Evolutionary conservation across 2,113 vertebrate species (phyloP).

Genomic region (Madoqua kirkii): DNA sequence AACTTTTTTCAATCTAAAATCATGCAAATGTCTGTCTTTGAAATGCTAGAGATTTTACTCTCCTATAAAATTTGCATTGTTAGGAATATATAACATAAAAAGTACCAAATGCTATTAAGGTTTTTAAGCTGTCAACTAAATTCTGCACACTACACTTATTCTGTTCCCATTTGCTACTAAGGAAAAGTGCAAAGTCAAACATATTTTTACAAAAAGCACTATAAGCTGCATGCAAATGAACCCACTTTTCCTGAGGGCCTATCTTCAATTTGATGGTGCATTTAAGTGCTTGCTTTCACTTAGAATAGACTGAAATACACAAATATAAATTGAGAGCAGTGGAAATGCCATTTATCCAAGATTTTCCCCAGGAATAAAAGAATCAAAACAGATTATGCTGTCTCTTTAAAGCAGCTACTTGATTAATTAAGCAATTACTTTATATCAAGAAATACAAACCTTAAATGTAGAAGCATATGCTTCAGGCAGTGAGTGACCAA

Average conservation of each 20-base stretch:
- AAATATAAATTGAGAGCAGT: slow-evolving; percentile 64
- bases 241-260: slow-evolving; percentile 66
- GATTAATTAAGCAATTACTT: slow-evolving; percentile 61
- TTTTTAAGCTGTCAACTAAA: slow-evolving; percentile 72
- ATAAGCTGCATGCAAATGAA: slow-evolving; percentile 69
- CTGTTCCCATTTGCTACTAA: slow-evolving; percentile 66
- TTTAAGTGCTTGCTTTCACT: slow-evolving; percentile 70
- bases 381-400: slow-evolving; percentile 54
- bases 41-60: slow-evolving; percentile 57
- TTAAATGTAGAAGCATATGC: slow-evolving; percentile 35
- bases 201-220: slow-evolving; percentile 64
- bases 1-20: slow-evolving; percentile 38
- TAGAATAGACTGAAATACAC: slow-evolving; percentile 63
- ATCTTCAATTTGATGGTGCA: slow-evolving; percentile 62
- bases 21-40: slow-evolving; percentile 39
- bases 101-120: slow-evolving; percentile 64
- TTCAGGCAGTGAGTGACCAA: not conserved
- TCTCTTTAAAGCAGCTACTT: slow-evolving; percentile 53
- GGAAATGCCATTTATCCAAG: slow-evolving; percentile 61
- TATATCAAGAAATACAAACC: slow-evolving; percentile 45
- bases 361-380: slow-evolving; percentile 57
- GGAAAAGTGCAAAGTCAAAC: slow-evolving; percentile 75
- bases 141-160: slow-evolving; percentile 66
- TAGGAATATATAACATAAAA: slow-evolving; percentile 62
- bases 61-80: slow-evolving; percentile 61